These are phyloP conservation scores for Microchirus variegatus DNA, from an alignment of 2,797 vertebrate genomes.

Conservation along the genomic window DNA sequence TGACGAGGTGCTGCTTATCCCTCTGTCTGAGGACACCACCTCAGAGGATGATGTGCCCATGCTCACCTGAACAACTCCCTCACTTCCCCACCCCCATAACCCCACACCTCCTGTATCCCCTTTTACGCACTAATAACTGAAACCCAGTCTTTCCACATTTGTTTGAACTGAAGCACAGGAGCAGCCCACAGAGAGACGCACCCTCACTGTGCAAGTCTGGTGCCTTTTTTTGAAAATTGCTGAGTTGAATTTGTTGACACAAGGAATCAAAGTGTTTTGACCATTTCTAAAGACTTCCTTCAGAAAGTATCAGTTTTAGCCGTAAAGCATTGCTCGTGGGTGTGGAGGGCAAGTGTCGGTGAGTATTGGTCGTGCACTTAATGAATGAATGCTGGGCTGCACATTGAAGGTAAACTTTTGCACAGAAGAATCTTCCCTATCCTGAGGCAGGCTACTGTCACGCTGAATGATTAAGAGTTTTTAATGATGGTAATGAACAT, in stretches of 20 bases:
- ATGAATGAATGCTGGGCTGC: conserved; percentile 45
- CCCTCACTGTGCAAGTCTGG: conserved; percentile 75
- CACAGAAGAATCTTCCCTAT: conserved; percentile 76
- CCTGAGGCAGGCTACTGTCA: conserved; percentile 60
- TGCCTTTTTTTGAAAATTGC: conserved; percentile 75
- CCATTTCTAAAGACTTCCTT: conserved; percentile 44
- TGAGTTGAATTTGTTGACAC: conserved; percentile 59
- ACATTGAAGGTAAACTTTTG: conserved; percentile 74
- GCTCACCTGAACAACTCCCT: conserved; percentile 74
- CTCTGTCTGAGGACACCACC: conserved; percentile 83
- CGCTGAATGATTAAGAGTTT: conserved; percentile 50
- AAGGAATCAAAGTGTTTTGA: conserved; percentile 61
- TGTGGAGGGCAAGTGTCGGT: conserved; percentile 31
- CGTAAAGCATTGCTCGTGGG: conserved; percentile 30
- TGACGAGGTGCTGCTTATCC: conserved; percentile 90
- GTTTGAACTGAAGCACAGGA: conserved; percentile 74
- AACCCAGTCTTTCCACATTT: conserved; percentile 58
- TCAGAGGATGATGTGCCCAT: conserved; percentile 85
- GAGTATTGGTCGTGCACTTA: conserved; percentile 61
- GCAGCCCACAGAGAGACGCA: conserved; percentile 43
- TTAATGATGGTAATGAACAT: conserved; percentile 27
- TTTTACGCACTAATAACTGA: conserved; percentile 25
- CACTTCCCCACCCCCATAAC: background rate
- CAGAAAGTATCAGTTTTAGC: conserved; percentile 34
- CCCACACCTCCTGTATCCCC: background rate